Conservation (phyloP, 2,888 invertebrate genomes). For the Octodonta nipae region DNA sequence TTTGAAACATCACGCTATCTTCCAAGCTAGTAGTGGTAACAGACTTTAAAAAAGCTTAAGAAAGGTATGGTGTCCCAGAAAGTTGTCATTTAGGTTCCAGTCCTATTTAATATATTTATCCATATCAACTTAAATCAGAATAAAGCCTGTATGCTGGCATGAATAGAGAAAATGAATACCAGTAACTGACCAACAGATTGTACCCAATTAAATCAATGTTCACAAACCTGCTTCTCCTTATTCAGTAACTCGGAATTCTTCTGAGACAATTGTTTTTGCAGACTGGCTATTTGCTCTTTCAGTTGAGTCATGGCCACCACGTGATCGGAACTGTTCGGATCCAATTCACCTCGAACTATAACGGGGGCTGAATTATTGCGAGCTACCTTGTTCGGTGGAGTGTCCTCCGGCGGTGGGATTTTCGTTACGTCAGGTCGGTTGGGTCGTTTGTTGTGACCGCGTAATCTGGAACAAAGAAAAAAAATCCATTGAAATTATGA, state of each 20-base stretch:
- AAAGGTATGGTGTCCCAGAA: no score
- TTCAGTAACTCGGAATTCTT: slow-evolving; percentile 76
- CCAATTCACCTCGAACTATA: slow-evolving; percentile 42
- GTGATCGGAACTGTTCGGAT: slow-evolving; percentile 81
- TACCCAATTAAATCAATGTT: no score
- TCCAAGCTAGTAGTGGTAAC: no score
- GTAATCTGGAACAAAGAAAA: slow-evolving; percentile 38
- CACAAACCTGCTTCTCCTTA: slow-evolving; percentile 78
- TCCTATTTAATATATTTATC: no score
- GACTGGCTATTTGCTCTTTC: slow-evolving; percentile 81
- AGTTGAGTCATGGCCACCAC: slow-evolving; percentile 90
- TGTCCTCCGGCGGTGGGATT: slow-evolving; percentile 35
- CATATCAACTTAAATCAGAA: no score
- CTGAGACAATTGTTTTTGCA: slow-evolving; percentile 72
- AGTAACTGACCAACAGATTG: no score
- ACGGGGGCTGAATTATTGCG: slow-evolving; percentile 34
- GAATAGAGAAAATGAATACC: no score
- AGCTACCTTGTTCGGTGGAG: slow-evolving; percentile 38
- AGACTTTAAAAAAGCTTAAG: no score
- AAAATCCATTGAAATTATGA: no score
- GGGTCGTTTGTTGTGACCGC: slow-evolving; percentile 59
- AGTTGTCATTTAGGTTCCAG: no score
- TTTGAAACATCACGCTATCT: no score
- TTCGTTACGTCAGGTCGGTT: slow-evolving; percentile 53
- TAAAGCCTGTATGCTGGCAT: no score